Evolutionary conservation across 2,797 vertebrate genomes (phyloP).

Genomic region (Babyrousa celebensis): DNA sequence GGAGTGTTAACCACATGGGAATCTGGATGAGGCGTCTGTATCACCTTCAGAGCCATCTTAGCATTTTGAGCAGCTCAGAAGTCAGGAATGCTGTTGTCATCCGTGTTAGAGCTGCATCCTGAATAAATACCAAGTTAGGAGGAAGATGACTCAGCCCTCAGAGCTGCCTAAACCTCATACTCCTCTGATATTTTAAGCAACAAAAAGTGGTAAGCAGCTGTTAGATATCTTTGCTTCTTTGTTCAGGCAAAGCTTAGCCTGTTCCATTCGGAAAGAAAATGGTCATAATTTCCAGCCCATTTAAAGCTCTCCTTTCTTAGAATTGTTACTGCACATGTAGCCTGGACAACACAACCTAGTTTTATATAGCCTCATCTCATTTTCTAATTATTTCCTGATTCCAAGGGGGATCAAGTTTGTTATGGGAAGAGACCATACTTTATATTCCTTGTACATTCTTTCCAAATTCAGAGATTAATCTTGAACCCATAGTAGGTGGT

Average conservation of each 20-base stretch:
- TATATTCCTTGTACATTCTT: not conserved
- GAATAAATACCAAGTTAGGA: conserved; percentile 82
- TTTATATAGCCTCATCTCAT: conserved; percentile 53
- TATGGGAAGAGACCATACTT: not conserved
- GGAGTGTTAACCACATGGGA: not conserved
- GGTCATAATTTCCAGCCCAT: conserved; percentile 80
- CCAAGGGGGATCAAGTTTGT: conserved; percentile 26
- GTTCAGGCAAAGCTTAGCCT: conserved; percentile 81
- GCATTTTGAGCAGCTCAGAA: conserved; percentile 80
- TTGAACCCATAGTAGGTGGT: conserved; percentile 6
- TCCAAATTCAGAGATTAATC: conserved; percentile 18
- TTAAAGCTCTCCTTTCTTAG: conserved; percentile 75
- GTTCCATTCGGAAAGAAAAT: conserved; percentile 79
- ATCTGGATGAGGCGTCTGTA: conserved; percentile 72
- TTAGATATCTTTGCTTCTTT: conserved; percentile 84
- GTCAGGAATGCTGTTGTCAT: conserved; percentile 86
- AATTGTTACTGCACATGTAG: conserved; percentile 36
- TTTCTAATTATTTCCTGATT: conserved; percentile 74
- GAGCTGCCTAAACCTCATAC: conserved; percentile 85
- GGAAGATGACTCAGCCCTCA: conserved; percentile 78
- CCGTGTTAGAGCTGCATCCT: conserved; percentile 72
- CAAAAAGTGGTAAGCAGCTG: conserved; percentile 87
- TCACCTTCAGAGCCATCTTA: conserved; percentile 85
- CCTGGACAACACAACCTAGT: not conserved
- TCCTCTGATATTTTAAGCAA: conserved; percentile 87